Percentiles rank a stretch among this genome's conserved stretches.
These are phyloP conservation scores for Enteromius treurensis DNA, from an alignment of 2,797 vertebrate species.

Conservation along the genomic window DNA sequence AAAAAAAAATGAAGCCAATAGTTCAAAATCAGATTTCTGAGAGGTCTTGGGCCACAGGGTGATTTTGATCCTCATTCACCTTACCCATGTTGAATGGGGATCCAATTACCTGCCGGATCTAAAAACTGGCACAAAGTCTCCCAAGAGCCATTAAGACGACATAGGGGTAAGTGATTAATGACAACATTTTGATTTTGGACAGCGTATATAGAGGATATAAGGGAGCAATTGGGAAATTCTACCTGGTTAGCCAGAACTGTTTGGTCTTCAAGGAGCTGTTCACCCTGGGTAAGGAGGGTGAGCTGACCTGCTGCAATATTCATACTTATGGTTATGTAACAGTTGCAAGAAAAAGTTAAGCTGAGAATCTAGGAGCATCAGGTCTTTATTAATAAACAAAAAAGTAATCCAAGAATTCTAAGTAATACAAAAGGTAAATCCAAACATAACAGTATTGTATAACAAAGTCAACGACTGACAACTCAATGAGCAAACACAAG, in stretches of 20 bases:
- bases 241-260: neutral
- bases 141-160: neutral
- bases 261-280: neutral
- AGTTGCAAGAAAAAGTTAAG: neutral
- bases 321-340: neutral
- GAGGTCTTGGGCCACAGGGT: neutral
- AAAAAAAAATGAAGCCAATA: neutral
- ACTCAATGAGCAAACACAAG: neutral
- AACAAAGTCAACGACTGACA: neutral
- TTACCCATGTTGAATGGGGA: neutral
- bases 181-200: no score
- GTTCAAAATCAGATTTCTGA: neutral
- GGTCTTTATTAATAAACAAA: neutral
- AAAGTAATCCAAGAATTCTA: neutral
- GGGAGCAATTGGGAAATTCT: neutral
- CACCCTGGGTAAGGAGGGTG: neutral
- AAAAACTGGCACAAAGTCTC: neutral
- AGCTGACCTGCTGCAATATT: neutral
- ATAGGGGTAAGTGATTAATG: neutral
- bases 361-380: neutral
- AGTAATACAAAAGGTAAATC: neutral
- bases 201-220: neutral
- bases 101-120: neutral
- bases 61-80: neutral
- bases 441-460: neutral